Percentiles rank a stretch among this genome's conserved stretches.
Conservation (phyloP, 2,888 invertebrate genomes). For the Piscicola geometra region DNA sequence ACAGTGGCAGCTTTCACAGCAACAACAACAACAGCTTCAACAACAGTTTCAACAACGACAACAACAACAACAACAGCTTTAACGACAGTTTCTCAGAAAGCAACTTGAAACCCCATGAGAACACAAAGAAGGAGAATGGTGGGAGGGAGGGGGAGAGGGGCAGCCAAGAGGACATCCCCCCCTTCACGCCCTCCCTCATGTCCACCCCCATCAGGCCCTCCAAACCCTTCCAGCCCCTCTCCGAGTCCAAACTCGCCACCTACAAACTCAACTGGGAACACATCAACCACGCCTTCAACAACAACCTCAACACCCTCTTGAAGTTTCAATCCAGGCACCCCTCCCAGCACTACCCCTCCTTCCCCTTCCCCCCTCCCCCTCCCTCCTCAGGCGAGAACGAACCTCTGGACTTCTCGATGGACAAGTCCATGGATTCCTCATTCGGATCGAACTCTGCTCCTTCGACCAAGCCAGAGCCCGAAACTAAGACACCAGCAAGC, state of each 20-base stretch:
- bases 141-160: not conserved
- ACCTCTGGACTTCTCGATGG: constrained; percentile 30
- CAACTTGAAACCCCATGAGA: not conserved
- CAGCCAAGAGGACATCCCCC: not conserved
- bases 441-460: not conserved
- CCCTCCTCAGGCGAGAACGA: constrained; percentile 5
- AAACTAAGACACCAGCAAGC: no score
- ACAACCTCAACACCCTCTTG: constrained; percentile 2
- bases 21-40: not conserved
- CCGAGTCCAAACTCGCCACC: constrained; percentile 23
- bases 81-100: not conserved
- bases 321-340: not conserved
- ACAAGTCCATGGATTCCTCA: not conserved
- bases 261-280: constrained; percentile 31
- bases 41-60: not conserved
- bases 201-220: constrained; percentile 20
- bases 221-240: constrained; percentile 18
- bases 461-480: not conserved
- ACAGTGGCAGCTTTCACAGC: not conserved
- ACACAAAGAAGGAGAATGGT: not conserved
- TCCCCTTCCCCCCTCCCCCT: not conserved
- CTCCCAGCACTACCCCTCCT: not conserved
- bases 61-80: not conserved
- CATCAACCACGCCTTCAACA: constrained; percentile 6
- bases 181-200: not conserved